Percentiles rank a stretch among this genome's conserved stretches.
Evolutionary conservation across 2,113 vertebrate genomes (phyloP).

Genomic region (Tapirus terrestris): DNA sequence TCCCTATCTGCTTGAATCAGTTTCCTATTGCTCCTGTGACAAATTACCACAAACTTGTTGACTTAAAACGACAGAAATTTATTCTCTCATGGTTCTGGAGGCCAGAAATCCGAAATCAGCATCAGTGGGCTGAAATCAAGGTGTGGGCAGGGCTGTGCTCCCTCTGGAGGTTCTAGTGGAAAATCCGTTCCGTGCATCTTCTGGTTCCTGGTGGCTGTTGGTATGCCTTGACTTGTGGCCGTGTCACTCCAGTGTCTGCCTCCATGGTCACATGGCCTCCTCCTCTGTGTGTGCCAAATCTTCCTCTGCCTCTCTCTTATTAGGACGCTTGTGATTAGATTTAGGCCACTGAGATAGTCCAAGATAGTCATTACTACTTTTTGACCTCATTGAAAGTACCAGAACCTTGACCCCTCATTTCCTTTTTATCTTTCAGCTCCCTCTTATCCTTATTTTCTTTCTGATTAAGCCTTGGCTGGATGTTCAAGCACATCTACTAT

Average conservation of each 20-base stretch:
- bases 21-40: neutral
- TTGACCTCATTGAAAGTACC: neutral
- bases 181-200: neutral
- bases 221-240: neutral
- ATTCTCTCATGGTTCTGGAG: neutral
- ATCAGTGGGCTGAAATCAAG: neutral
- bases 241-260: neutral
- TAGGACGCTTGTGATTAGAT: neutral
- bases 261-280: neutral
- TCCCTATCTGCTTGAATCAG: neutral
- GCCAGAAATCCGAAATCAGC: neutral
- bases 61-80: neutral
- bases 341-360: neutral
- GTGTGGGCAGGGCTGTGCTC: neutral
- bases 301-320: neutral
- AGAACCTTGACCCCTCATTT: neutral
- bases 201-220: neutral
- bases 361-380: neutral
- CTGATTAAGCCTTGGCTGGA: neutral
- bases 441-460: neutral
- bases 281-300: neutral
- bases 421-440: neutral
- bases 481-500: accelerated
- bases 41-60: neutral
- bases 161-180: neutral